Conservation (phyloP, 2,888 invertebrate genomes). For the Beris morrisii region DNA sequence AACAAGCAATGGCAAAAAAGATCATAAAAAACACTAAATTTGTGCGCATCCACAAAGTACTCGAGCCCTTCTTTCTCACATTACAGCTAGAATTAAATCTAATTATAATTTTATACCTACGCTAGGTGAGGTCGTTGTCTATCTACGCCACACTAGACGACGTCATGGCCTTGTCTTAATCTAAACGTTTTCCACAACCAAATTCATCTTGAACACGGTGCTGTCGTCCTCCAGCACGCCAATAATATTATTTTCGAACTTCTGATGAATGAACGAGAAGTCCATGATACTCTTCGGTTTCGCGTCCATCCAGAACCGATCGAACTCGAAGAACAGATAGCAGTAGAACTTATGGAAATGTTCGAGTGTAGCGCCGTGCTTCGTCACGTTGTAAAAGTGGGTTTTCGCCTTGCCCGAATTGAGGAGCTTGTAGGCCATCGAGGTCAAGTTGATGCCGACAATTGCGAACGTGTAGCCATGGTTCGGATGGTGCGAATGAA, state of each 20-base stretch:
- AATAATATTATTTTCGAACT: conserved; percentile 77
- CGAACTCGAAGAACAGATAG: conserved; percentile 91
- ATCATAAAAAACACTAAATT: no score
- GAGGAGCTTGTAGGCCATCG: conserved; percentile 81
- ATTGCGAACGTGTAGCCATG: conserved; percentile 90
- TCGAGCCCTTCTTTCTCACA: no score
- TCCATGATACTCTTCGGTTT: conserved; percentile 96
- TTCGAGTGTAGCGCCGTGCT: conserved; percentile 66
- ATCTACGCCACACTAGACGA: neutral
- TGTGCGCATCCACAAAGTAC: no score
- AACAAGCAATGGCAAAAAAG: no score
- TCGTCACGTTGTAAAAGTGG: conserved; percentile 84
- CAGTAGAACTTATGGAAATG: conserved; percentile 93
- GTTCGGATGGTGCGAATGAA: conserved; percentile 85
- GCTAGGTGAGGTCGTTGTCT: neutral
- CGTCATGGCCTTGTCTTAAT: neutral
- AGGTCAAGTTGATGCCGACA: conserved; percentile 93
- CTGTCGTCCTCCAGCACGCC: conserved; percentile 67
- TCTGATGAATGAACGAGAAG: conserved; percentile 83
- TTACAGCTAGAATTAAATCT: no score
- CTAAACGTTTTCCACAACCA: conserved; percentile 69
- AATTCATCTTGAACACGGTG: conserved; percentile 75
- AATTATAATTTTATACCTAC: no score
- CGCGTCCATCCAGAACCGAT: conserved; percentile 89
- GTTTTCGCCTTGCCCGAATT: conserved; percentile 82